phyloP scores from a whole-genome alignment of 2,113 vertebrate genomes.

The Melanerpes aurifrons region DNA sequence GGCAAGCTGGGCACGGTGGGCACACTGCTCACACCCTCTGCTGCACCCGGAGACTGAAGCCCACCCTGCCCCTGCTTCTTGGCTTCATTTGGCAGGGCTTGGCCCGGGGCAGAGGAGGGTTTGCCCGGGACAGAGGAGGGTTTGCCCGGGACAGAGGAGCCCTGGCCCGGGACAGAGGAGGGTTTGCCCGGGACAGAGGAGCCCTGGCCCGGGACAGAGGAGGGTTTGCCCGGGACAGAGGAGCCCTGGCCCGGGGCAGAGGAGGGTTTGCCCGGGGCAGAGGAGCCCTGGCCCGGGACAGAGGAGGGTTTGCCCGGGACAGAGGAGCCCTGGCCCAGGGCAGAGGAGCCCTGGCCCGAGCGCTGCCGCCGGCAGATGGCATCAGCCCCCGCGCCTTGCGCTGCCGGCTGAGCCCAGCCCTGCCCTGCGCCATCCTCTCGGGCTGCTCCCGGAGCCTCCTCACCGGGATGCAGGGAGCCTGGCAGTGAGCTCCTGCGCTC shows the following conservation, averaged over 20 bases:
- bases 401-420: background rate
- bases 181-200: no score
- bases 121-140: no score
- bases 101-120: background rate
- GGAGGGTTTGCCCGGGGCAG: no score
- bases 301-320: no score
- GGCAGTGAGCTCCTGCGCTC: background rate
- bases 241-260: no score
- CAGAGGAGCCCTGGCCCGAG: background rate
- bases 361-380: background rate
- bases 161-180: no score
- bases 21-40: no score
- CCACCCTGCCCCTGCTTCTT: background rate
- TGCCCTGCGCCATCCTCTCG: background rate
- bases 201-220: no score
- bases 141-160: no score
- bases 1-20: background rate
- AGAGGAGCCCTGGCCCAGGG: no score
- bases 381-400: background rate
- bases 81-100: background rate
- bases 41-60: background rate
- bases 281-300: no score
- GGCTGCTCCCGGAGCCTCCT: background rate
- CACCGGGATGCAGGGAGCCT: background rate
- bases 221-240: background rate